Percentiles rank a stretch among this genome's conserved stretches.
These are phyloP conservation scores for Neolamprologus longior DNA, from an alignment of 2,113 vertebrate species.

Conservation along the genomic window DNA sequence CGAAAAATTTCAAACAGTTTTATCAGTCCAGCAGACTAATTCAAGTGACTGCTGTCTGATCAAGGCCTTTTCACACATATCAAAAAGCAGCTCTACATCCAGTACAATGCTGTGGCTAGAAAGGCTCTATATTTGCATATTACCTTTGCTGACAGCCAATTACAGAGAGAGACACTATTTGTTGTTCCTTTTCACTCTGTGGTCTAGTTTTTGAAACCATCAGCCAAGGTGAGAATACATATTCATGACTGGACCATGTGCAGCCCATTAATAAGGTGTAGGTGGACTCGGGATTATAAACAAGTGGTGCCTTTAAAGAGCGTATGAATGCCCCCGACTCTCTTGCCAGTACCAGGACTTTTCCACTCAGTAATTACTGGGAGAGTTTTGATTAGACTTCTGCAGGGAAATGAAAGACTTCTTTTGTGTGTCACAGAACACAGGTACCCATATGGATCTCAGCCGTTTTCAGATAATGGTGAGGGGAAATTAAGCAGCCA, in stretches of 20 bases:
- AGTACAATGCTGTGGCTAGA: conserved; percentile 4
- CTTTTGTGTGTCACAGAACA: not conserved
- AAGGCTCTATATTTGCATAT: conserved; percentile 44
- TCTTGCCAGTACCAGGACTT: conserved; percentile 30
- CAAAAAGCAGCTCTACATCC: conserved; percentile 30
- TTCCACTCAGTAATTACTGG: conserved; percentile 38
- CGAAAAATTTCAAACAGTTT: not conserved
- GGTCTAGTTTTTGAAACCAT: conserved; percentile 39
- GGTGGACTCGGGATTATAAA: conserved; percentile 43
- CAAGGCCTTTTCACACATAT: conserved; percentile 19
- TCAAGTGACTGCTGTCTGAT: conserved; percentile 11
- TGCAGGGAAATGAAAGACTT: conserved; percentile 16
- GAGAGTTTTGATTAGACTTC: conserved; percentile 41
- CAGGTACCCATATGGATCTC: not conserved
- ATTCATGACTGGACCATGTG: conserved; percentile 46
- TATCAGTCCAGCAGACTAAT: not conserved
- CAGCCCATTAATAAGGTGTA: conserved; percentile 50
- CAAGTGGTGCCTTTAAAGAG: conserved; percentile 43
- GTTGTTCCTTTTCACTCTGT: conserved; percentile 43
- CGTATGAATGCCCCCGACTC: conserved; percentile 21
- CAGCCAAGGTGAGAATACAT: conserved; percentile 48
- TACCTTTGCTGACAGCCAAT: conserved; percentile 50
- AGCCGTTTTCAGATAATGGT: not conserved
- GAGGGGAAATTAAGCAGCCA: not conserved
- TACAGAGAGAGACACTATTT: conserved; percentile 42